Conservation (phyloP, 2,797 vertebrate genomes). For the Acrossocheilus fasciatus region DNA sequence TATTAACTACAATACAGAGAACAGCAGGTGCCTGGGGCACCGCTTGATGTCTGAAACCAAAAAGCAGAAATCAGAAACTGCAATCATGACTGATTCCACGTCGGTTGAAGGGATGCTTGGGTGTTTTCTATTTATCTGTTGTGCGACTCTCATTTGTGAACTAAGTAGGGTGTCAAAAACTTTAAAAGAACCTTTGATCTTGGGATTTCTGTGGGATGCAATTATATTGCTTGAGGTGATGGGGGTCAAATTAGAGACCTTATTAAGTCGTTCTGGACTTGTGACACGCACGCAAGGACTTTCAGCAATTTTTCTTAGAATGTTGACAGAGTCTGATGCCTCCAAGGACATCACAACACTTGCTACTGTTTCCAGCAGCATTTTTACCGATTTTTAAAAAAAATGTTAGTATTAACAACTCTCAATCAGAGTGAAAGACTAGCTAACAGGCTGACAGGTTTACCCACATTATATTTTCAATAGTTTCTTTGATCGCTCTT, state of each 20-base stretch:
- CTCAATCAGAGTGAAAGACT: neutral
- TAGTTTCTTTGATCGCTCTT: conserved; percentile 16
- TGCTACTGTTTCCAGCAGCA: neutral
- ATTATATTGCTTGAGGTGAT: conserved; percentile 41
- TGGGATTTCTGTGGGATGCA: conserved; percentile 45
- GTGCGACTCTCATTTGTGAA: conserved; percentile 21
- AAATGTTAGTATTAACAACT: neutral
- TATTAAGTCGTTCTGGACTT: conserved; percentile 40
- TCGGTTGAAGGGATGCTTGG: conserved; percentile 18
- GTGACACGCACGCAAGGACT: conserved; percentile 22
- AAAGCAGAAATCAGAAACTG: conserved; percentile 66
- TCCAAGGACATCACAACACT: neutral
- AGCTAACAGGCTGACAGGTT: conserved; percentile 2
- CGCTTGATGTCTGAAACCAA: conserved; percentile 65
- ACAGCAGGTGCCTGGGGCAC: conserved; percentile 65
- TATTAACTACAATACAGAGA: conserved; percentile 49
- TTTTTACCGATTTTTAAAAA: neutral
- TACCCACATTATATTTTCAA: conserved; percentile 13
- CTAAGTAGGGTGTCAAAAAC: conserved; percentile 41
- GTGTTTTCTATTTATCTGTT: conserved; percentile 44
- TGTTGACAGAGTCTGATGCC: neutral
- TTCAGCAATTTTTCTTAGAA: conserved; percentile 6
- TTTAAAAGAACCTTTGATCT: conserved; percentile 53
- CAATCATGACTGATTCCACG: conserved; percentile 28
- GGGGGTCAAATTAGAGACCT: conserved; percentile 45